Conservation (phyloP, 30 jellyfish, hydroid and myxozoan species). For the Turritopsis dohrnii region DNA sequence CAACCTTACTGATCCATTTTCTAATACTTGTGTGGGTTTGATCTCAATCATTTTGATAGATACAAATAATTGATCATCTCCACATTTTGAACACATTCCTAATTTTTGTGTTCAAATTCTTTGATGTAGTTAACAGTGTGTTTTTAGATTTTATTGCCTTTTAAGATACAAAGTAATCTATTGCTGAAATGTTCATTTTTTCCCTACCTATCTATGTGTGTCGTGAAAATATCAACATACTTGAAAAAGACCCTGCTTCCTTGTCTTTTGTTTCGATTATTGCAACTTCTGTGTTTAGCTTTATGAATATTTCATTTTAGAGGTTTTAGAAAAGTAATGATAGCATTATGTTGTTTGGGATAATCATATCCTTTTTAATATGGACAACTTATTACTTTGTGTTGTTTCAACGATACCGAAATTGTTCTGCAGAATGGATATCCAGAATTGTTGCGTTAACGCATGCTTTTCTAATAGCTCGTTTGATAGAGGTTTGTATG, state of each 20-base stretch:
- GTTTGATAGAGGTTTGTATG: constrained; percentile 34
- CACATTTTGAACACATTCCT: not conserved
- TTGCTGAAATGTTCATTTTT: too few relatives aligned
- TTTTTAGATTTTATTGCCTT: not conserved
- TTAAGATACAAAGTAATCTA: not conserved
- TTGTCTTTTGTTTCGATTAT: too few relatives aligned
- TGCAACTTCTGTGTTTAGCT: too few relatives aligned
- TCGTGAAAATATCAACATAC: too few relatives aligned
- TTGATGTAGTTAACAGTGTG: not conserved
- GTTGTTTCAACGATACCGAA: not conserved
- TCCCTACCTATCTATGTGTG: too few relatives aligned
- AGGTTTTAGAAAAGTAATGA: not conserved
- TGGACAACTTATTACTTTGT: constrained; percentile 62
- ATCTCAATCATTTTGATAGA: too few relatives aligned
- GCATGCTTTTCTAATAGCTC: constrained; percentile 55
- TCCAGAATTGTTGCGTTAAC: constrained; percentile 69
- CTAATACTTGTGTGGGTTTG: too few relatives aligned
- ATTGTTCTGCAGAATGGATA: constrained; percentile 54
- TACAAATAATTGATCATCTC: too few relatives aligned
- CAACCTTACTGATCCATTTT: constrained; percentile 21
- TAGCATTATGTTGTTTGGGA: not conserved
- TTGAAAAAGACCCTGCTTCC: not conserved
- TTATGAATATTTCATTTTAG: too few relatives aligned
- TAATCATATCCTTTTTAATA: not conserved
- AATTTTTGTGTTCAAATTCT: not conserved